Percentiles rank a stretch among this genome's conserved stretches.
phyloP scores from a whole-genome alignment of 92 coral and sea anemone species.

The Palythoa grandis region DNA sequence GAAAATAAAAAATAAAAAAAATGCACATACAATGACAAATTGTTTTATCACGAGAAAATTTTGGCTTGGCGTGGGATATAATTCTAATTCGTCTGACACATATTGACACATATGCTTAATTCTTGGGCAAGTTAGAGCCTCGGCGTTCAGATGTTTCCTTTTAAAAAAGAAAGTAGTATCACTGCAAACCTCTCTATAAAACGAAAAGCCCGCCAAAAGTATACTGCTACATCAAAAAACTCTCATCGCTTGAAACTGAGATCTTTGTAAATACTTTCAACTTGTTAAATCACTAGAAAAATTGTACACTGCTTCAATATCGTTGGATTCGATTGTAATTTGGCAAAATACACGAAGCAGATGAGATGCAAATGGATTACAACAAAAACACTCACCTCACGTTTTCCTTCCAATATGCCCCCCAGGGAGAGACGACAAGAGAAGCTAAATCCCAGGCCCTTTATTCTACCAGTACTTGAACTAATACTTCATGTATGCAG shows the following conservation, averaged over 20 bases:
- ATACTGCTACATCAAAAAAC: background rate
- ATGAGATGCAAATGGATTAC: background rate
- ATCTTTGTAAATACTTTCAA: background rate
- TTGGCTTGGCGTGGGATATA: no score
- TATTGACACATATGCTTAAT: no score
- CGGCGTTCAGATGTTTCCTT: background rate
- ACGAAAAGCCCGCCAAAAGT: background rate
- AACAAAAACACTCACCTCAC: background rate
- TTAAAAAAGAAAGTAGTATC: background rate
- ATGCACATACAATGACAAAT: no score
- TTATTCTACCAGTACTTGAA: no score
- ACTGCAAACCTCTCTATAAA: background rate
- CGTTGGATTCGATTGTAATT: no score
- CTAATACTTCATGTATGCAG: no score
- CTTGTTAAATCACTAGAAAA: background rate
- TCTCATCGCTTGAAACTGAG: background rate
- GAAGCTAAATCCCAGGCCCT: no score
- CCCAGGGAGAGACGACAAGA: no score
- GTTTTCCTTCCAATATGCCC: conserved; percentile 5
- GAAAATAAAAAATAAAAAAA: background rate
- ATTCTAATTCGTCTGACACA: no score
- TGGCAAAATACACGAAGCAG: no score
- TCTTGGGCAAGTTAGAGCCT: conserved; percentile 3
- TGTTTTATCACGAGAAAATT: no score
- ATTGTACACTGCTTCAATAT: no score